phyloP scores from a whole-genome alignment of 2,797 vertebrate species.

The Diplodus sargus region DNA sequence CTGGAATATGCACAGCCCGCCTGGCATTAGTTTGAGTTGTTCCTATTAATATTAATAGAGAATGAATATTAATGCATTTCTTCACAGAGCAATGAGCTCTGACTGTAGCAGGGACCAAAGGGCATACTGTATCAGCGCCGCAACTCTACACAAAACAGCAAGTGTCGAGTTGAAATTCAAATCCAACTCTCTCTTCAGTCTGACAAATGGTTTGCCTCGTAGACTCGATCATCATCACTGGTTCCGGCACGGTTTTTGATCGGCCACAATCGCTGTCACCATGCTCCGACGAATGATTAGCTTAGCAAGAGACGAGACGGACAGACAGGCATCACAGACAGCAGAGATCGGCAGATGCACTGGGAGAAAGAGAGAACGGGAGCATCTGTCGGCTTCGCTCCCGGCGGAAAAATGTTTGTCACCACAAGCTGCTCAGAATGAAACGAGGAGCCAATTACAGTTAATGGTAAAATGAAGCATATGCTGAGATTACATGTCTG shows the following conservation, averaged over 20 bases:
- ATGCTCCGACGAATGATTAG: slow-evolving; percentile 18
- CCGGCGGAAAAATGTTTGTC: slow-evolving; percentile 61
- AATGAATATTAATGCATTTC: slow-evolving; percentile 39
- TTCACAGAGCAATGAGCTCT: not conserved
- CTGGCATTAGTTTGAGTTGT: slow-evolving; percentile 18
- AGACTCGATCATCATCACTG: slow-evolving; percentile 21
- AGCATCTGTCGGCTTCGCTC: slow-evolving; percentile 52
- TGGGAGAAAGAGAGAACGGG: slow-evolving; percentile 38
- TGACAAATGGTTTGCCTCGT: slow-evolving; percentile 16
- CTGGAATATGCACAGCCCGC: not conserved
- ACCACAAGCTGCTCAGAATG: slow-evolving; percentile 60
- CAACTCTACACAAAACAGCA: slow-evolving; percentile 5
- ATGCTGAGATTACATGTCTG: slow-evolving; percentile 45
- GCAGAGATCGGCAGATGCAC: slow-evolving; percentile 48
- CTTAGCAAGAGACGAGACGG: slow-evolving; percentile 10
- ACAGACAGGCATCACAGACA: slow-evolving; percentile 24
- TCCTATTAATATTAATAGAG: slow-evolving; percentile 28
- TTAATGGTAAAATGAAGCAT: slow-evolving; percentile 72
- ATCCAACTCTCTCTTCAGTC: slow-evolving; percentile 21
- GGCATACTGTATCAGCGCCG: slow-evolving; percentile 6
- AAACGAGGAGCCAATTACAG: slow-evolving; percentile 66
- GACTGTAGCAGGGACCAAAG: slow-evolving; percentile 7
- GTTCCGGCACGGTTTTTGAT: slow-evolving; percentile 20
- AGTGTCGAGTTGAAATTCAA: slow-evolving; percentile 17
- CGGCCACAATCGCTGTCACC: slow-evolving; percentile 26